These are phyloP conservation scores for Dendrolimus pini DNA, from an alignment of 2,888 invertebrate species.

Conservation along the genomic window DNA sequence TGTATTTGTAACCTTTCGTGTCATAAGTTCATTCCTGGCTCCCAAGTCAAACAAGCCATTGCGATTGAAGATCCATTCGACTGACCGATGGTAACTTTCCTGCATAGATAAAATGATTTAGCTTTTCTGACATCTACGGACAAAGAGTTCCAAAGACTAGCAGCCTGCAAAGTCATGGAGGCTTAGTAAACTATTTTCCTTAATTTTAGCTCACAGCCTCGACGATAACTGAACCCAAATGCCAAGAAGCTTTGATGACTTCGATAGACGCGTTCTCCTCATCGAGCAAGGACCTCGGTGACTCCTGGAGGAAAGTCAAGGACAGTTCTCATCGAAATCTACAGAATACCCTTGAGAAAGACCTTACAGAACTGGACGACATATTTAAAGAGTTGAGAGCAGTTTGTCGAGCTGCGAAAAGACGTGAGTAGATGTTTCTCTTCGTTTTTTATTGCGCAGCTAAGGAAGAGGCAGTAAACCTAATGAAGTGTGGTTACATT, in stretches of 20 bases:
- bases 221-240: constrained; percentile 25
- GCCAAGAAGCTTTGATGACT: constrained; percentile 23
- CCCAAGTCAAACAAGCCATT: no score
- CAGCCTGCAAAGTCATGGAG: no score
- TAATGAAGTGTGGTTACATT: no score
- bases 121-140: no score
- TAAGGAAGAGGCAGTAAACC: background rate
- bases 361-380: constrained; percentile 18
- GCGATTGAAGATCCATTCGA: no score
- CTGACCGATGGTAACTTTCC: no score
- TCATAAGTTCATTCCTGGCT: no score
- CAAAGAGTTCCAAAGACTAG: no score
- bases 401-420: constrained; percentile 14
- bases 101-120: no score
- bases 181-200: background rate
- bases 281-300: constrained; percentile 14
- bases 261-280: constrained; percentile 21
- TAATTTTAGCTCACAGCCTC: constrained; percentile 29
- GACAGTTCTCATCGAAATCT: constrained; percentile 10
- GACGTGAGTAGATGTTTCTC: background rate
- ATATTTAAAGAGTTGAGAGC: constrained; percentile 19
- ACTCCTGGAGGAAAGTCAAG: constrained; percentile 8
- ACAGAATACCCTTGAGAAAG: constrained; percentile 12
- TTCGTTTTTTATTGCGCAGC: background rate
- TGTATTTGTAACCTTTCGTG: no score